Evolutionary conservation across 2,797 vertebrate genomes (phyloP).

Genomic region (Eulemur rubriventer): DNA sequence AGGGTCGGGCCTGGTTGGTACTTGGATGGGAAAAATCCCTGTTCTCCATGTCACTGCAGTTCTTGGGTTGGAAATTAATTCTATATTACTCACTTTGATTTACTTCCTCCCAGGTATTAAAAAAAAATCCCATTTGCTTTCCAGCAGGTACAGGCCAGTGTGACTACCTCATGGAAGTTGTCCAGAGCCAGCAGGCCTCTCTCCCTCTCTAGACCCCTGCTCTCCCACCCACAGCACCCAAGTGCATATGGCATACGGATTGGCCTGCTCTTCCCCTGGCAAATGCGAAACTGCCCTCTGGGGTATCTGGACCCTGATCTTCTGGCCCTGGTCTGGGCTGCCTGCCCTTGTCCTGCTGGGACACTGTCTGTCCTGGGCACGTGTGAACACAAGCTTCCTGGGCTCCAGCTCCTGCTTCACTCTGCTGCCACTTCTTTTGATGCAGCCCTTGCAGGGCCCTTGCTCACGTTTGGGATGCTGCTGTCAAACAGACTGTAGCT

Average conservation of each 20-base stretch:
- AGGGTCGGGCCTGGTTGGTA: too few species aligned
- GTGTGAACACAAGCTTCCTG: neutral
- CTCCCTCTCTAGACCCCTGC: neutral
- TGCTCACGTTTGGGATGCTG: neutral
- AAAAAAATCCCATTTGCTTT: neutral
- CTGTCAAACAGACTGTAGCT: neutral
- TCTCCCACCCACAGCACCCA: neutral
- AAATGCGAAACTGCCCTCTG: neutral
- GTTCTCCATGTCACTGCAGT: neutral
- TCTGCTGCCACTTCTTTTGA: neutral
- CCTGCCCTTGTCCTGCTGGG: neutral
- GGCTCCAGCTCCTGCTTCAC: neutral
- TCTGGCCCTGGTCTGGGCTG: neutral
- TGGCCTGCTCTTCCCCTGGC: neutral
- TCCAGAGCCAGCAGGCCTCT: neutral
- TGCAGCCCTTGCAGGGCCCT: fast-evolving
- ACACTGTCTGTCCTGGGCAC: neutral
- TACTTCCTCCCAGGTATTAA: neutral
- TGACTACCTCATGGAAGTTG: neutral
- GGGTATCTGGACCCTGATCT: neutral
- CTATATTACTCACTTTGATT: neutral
- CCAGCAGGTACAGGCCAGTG: neutral
- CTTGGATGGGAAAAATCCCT: neutral
- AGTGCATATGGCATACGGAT: neutral
- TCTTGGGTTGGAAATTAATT: neutral